phyloP scores from a whole-genome alignment of 2,113 vertebrate species.

The Alligator sinensis region DNA sequence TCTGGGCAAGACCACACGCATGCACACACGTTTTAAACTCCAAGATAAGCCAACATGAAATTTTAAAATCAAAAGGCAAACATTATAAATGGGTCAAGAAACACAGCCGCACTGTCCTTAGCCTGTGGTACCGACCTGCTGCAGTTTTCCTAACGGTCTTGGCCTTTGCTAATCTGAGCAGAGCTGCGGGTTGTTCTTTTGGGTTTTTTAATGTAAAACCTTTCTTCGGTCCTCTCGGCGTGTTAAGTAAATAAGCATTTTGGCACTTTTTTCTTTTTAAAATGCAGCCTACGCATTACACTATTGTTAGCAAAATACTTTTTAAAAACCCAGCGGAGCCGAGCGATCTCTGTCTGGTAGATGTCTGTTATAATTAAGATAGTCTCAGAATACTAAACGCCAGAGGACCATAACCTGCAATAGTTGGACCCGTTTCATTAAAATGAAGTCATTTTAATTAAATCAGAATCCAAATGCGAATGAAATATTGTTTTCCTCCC shows the following conservation, averaged over 20 bases:
- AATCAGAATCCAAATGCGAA: not conserved
- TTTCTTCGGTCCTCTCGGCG: not conserved
- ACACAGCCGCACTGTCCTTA: too few species aligned
- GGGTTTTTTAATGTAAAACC: not conserved
- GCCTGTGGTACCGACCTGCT: too few species aligned
- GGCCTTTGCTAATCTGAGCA: not conserved
- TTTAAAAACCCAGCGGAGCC: rapidly evolving
- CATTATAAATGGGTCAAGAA: too few species aligned
- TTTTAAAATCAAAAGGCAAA: not conserved
- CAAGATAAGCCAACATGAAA: not conserved
- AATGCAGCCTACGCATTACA: not conserved
- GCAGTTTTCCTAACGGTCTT: not conserved
- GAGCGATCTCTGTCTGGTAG: not conserved
- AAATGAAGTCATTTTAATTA: not conserved
- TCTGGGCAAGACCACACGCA: not conserved
- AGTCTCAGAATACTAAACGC: not conserved
- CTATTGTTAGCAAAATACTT: not conserved
- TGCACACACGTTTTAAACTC: not conserved
- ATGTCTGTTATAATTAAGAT: not conserved
- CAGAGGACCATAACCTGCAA: not conserved
- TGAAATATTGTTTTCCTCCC: not conserved
- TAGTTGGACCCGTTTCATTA: not conserved
- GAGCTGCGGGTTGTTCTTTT: not conserved
- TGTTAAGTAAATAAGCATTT: not conserved
- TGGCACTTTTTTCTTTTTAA: not conserved